phyloP scores from a whole-genome alignment of 2,888 invertebrate genomes.

The Meiosimyza platycephala region DNA sequence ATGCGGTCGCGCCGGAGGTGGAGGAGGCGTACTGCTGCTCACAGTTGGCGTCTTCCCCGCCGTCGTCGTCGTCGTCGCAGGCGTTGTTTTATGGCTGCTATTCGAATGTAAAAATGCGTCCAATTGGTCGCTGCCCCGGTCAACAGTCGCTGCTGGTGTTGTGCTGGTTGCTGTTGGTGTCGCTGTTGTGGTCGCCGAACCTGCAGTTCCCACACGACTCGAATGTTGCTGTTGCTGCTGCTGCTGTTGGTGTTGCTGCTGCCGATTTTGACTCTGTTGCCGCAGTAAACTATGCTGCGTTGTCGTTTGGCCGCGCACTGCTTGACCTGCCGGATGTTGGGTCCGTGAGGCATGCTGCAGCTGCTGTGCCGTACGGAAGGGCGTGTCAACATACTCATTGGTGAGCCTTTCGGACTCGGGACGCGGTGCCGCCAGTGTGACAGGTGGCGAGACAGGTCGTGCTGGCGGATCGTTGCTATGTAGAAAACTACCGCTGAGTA shows the following conservation, averaged over 20 bases:
- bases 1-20: constrained; percentile 41
- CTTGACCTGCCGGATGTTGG: constrained; percentile 66
- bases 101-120: constrained; percentile 65
- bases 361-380: constrained; percentile 71
- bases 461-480: constrained; percentile 61
- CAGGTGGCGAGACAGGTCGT: constrained; percentile 63
- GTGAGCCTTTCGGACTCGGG: constrained; percentile 87
- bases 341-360: constrained; percentile 69
- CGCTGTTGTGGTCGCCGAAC: constrained; percentile 46
- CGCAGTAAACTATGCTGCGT: constrained; percentile 69
- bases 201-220: constrained; percentile 51
- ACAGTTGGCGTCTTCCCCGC: constrained; percentile 41
- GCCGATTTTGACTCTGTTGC: constrained; percentile 70
- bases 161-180: constrained; percentile 2
- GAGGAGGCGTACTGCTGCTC: constrained; percentile 43
- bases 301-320: constrained; percentile 69
- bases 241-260: constrained; percentile 69
- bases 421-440: constrained; percentile 77
- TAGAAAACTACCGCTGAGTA: constrained; percentile 57
- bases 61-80: constrained; percentile 52
- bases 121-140: constrained; percentile 63
- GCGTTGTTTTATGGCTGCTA: constrained; percentile 53
- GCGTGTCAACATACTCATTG: constrained; percentile 95
- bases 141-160: constrained; percentile 8
- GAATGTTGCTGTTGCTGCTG: constrained; percentile 54